Evolutionary conservation across 1,140 invertebrate species (phyloP).

Genomic region (Neodiprion lecontei): DNA sequence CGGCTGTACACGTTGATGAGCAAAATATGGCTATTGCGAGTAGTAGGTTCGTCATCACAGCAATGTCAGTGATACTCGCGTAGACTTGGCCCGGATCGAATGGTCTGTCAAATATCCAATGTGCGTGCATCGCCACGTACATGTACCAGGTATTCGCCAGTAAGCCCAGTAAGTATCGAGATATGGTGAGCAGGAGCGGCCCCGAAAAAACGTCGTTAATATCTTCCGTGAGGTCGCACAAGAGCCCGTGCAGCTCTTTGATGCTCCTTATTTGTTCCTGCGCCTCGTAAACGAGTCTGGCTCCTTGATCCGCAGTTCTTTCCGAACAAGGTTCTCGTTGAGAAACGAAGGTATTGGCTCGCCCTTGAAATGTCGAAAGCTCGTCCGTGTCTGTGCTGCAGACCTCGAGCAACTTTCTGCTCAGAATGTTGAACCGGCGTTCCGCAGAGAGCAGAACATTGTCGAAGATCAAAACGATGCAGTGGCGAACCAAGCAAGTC

Average conservation of each 20-base stretch:
- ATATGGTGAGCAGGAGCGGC: not conserved
- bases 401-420: not conserved
- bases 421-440: not conserved
- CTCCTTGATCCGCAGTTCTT: not conserved
- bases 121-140: not conserved
- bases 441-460: not conserved
- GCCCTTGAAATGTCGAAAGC: not conserved
- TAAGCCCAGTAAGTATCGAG: not conserved
- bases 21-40: not conserved
- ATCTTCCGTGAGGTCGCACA: conserved; percentile 4
- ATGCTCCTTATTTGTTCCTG: not conserved
- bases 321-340: not conserved
- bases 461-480: not conserved
- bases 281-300: not conserved
- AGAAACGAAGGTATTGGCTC: not conserved
- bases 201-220: not conserved
- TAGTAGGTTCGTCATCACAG: not conserved
- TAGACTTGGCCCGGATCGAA: not conserved
- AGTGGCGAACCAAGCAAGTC: not conserved
- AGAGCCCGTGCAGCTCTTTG: not conserved
- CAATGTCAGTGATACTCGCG: not conserved
- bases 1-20: not conserved
- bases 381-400: not conserved
- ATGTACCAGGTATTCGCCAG: not conserved
- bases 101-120: not conserved